phyloP scores from a whole-genome alignment of 1,140 invertebrate species.

The Propsilocerus akamusi region DNA sequence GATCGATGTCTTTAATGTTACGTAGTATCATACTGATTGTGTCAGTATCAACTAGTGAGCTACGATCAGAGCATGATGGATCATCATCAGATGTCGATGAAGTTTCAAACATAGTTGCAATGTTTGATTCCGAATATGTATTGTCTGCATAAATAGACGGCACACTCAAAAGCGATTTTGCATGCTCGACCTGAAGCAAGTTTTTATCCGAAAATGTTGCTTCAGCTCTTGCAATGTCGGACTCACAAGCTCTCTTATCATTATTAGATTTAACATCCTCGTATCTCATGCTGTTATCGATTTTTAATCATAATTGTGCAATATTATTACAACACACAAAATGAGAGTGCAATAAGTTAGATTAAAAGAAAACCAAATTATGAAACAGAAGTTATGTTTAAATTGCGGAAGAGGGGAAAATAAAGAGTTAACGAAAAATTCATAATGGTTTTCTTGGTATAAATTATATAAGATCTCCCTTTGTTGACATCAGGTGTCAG shows the following conservation, averaged over 20 bases:
- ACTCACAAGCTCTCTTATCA: not conserved
- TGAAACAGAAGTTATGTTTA: no score
- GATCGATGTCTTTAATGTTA: conserved; percentile 25
- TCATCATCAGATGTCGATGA: not conserved
- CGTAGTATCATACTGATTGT: conserved; percentile 32
- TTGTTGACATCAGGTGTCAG: no score
- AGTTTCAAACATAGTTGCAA: not conserved
- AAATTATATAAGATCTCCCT: no score
- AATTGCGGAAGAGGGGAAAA: no score
- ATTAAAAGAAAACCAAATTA: no score
- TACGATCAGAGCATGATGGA: not conserved
- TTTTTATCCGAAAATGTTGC: conserved; percentile 15
- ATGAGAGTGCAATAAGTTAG: no score
- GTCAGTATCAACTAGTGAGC: conserved; percentile 15
- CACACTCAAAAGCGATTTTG: conserved; percentile 2
- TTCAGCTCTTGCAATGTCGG: not conserved
- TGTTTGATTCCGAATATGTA: conserved; percentile 14
- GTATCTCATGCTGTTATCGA: no score
- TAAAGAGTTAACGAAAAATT: no score
- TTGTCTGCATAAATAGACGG: conserved; percentile 17
- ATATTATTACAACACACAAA: no score
- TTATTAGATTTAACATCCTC: no score
- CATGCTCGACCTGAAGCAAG: conserved; percentile 25
- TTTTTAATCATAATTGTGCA: no score
- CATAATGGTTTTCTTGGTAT: no score